Base-by-base conservation (phyloP, 2,797 vertebrate genomes). In the Tragelaphus eurycerus region DNA sequence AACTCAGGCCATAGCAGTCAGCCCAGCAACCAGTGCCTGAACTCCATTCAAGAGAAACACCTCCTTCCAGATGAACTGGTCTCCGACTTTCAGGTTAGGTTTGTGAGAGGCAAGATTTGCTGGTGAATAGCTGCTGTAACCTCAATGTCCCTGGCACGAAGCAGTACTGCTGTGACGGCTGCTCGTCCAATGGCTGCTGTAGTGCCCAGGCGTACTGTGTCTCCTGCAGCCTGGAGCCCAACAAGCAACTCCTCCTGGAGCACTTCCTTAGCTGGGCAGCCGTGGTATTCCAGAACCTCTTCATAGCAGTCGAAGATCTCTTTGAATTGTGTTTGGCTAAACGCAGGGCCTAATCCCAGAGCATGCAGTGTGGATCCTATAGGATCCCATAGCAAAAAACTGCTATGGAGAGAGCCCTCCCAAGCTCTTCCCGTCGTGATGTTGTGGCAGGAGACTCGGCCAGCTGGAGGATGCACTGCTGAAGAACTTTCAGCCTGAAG, bases 301-400 rank as follows among this genome's bases (percentile, higher is more conserved):
- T 99, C 98, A 99, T 99, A 59, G 99, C 99, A 0, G 99, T 99
- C 5, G 99, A 99, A 98, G 99, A 99, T 98, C 99, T 99, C 98
- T 99, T 99, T 90, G 99, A 99, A 97, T 96, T 99, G 82, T 99
- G 99, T 96, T 98, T 99, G 98, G 99, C 99, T 6, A 99, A 99
- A 97, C 99, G 99, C 94, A 99, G 99, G 88, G 99, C 99, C 29
- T 99, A 99, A 4, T 99, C 99, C 60, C 99, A 99, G 99, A 99
- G 99, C 0, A 99, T 99, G 95, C 99, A 99, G 94, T 99, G 99
- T 86, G 99, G 55, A 23, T 99, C 99, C 29, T 99, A 99, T 92
- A 99, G 99, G 99, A 99, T 94, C 99, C 99, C 27, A 98, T 99
- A 98, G 99, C 99, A 2, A 99, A 99, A 99, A 99, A 99, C 98